These are phyloP conservation scores for Acipenser ruthenus DNA, from an alignment of 2,797 vertebrate genomes.

Conservation along the genomic window DNA sequence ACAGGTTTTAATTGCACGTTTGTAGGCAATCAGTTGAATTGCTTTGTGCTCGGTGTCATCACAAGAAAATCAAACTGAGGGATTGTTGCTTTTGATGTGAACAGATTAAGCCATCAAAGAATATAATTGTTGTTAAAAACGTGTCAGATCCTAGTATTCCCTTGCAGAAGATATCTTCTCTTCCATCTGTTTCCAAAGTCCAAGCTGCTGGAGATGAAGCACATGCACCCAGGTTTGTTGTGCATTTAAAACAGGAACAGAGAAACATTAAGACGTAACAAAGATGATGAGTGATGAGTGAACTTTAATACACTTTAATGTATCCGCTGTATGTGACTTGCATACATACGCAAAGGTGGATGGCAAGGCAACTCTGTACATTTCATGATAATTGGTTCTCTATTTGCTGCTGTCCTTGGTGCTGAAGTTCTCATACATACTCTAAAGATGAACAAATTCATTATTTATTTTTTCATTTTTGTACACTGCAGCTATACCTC, in stretches of 20 bases:
- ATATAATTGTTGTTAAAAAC: slow-evolving; percentile 66
- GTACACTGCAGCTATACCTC: too few relatives aligned
- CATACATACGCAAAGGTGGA: too few relatives aligned
- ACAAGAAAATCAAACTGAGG: slow-evolving; percentile 56
- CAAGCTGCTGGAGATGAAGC: slow-evolving; percentile 23
- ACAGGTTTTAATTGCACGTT: slow-evolving; percentile 24
- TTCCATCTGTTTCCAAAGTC: slow-evolving; percentile 49
- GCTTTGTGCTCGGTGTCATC: slow-evolving; percentile 41
- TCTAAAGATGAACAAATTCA: too few relatives aligned
- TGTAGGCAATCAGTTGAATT: slow-evolving; percentile 37
- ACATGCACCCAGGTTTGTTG: not conserved
- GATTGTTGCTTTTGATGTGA: slow-evolving; percentile 59
- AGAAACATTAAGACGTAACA: too few relatives aligned
- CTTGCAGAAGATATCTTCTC: slow-evolving; percentile 37
- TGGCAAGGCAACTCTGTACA: too few relatives aligned
- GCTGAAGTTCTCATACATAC: too few relatives aligned
- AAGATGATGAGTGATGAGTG: too few relatives aligned
- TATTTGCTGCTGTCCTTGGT: too few relatives aligned
- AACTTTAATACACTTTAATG: too few relatives aligned
- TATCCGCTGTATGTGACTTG: too few relatives aligned
- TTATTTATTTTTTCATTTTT: too few relatives aligned
- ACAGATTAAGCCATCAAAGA: slow-evolving; percentile 64
- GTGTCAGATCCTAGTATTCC: slow-evolving; percentile 58
- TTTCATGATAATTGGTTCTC: too few relatives aligned
- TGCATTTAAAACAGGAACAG: not conserved